These are phyloP conservation scores for Zaprionus ornatus DNA, from an alignment of 1,140 invertebrate genomes.

Conservation along the genomic window DNA sequence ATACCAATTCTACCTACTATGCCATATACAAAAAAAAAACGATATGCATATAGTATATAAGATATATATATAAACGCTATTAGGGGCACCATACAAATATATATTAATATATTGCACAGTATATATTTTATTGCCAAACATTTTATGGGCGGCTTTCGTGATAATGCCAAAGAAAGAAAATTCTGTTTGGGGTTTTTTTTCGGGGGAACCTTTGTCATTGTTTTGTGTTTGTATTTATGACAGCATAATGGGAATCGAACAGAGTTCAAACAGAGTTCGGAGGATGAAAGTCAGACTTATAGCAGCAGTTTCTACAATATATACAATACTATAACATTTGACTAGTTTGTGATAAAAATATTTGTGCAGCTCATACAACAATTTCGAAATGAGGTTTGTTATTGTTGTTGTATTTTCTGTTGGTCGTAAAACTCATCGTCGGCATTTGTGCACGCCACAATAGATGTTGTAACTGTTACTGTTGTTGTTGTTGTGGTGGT, in stretches of 20 bases:
- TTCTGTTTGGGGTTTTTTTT: neutral
- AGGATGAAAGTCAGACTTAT: neutral
- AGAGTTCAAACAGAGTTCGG: neutral
- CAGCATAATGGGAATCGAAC: neutral
- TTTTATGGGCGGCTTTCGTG: conserved; percentile 28
- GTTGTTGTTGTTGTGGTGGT: conserved; percentile 4
- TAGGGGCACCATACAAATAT: conserved; percentile 23
- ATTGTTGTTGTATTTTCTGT: conserved; percentile 17
- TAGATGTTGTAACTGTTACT: conserved; percentile 20
- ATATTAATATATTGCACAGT: conserved; percentile 63
- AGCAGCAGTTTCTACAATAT: neutral
- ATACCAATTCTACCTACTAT: conserved; percentile 53
- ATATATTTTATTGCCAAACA: conserved; percentile 55
- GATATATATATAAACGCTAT: conserved; percentile 11
- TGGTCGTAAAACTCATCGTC: conserved; percentile 37
- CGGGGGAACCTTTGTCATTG: neutral
- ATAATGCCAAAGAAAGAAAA: neutral
- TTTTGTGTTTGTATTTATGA: neutral
- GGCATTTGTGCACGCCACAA: conserved; percentile 34
- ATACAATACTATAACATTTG: neutral
- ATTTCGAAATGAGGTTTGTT: conserved; percentile 5
- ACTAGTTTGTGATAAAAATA: conserved; percentile 33
- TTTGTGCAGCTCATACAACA: conserved; percentile 26
- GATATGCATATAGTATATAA: conserved; percentile 35
- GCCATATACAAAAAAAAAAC: conserved; percentile 14